Base-by-base conservation (phyloP, 2,888 invertebrate genomes). In the Troides oblongomaculatus region DNA sequence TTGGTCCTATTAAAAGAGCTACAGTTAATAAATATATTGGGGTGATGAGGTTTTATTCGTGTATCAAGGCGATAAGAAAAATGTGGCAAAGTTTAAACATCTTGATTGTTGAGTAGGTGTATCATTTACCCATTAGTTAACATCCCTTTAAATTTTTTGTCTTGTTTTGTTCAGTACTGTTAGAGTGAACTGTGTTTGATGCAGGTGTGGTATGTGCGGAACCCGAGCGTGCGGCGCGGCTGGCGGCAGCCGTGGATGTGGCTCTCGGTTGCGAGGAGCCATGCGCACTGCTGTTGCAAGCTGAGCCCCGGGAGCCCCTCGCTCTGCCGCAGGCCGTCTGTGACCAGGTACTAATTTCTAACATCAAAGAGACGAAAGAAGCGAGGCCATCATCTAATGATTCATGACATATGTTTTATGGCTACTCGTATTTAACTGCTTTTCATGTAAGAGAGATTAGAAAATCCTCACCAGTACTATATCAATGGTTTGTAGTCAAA, bases 161-260 rank as follows among this genome's bases (percentile, higher is more conserved):
- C 12, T 46, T 46, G 12, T 46, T 46, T 39, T 14, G 14, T 21
- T 4, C n/a, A 21, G 10, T n/a, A 21, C 21, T 2, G 14, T 25
- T n/a, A 50, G 43, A 64, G 25, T 25, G 30, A 61, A 23, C 46
- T 14, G 56, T 46, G 53, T 66, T 59, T 70, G 21, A 72, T 68
- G 18, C 68, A 66, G 72, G 75, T 12, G 73, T 75, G 63, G 77
- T 74, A 43, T 74, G 71, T 58, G 61, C 67, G 43, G 61, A 68
- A 25, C 74, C 73, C 59, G 59, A 72, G 70, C 66, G 72, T 63
- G 71, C 66, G 57, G 59, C 65, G 62, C 69, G 64, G 66, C 74
- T 71, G 74, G 73, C 72, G 62, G 76, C 75, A 56, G 76, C 75
- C n/a, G 74, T 75, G 60, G 72, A 72, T 12, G 74, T 72, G 21